Conservation (phyloP, 2,888 invertebrate species). For the Leptodirus hochenwartii region DNA sequence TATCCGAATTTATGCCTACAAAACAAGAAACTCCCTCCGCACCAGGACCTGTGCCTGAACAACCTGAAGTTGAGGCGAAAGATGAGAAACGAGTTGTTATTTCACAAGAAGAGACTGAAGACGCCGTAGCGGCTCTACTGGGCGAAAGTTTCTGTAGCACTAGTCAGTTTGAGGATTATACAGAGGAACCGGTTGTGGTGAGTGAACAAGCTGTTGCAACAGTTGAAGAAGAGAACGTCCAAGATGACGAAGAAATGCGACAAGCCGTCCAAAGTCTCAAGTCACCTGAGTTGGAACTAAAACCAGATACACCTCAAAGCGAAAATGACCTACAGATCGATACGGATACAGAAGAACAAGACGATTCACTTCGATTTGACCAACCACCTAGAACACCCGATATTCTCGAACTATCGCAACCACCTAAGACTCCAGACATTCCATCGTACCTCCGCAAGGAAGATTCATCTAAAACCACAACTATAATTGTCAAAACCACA, state of each 20-base stretch:
- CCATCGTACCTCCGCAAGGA: slow-evolving; percentile 32
- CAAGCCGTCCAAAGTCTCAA: slow-evolving; percentile 68
- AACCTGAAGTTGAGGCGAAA: slow-evolving; percentile 24
- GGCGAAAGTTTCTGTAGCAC: slow-evolving; percentile 69
- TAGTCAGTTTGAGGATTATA: slow-evolving; percentile 33
- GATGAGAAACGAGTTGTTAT: slow-evolving; percentile 66
- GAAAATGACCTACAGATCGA: slow-evolving; percentile 72
- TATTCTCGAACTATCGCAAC: slow-evolving; percentile 30
- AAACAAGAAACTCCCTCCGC: slow-evolving; percentile 14
- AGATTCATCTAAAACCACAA: slow-evolving; percentile 13
- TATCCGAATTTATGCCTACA: slow-evolving; percentile 37
- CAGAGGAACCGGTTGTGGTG: slow-evolving; percentile 31
- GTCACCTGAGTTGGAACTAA: slow-evolving; percentile 46
- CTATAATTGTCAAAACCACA: slow-evolving; percentile 15
- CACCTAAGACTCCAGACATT: slow-evolving; percentile 35
- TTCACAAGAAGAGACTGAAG: slow-evolving; percentile 84
- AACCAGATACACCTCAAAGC: slow-evolving; percentile 72
- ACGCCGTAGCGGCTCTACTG: slow-evolving; percentile 73
- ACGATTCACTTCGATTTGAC: slow-evolving; percentile 32
- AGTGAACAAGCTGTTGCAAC: slow-evolving; percentile 22
- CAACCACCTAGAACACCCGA: slow-evolving; percentile 29
- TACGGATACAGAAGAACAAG: slow-evolving; percentile 65
- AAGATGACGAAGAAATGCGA: slow-evolving; percentile 69
- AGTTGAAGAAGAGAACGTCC: slow-evolving; percentile 55
- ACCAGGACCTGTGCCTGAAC: slow-evolving; percentile 18